Base-by-base conservation (phyloP, 2,888 invertebrate genomes). In the Tuta absoluta region DNA sequence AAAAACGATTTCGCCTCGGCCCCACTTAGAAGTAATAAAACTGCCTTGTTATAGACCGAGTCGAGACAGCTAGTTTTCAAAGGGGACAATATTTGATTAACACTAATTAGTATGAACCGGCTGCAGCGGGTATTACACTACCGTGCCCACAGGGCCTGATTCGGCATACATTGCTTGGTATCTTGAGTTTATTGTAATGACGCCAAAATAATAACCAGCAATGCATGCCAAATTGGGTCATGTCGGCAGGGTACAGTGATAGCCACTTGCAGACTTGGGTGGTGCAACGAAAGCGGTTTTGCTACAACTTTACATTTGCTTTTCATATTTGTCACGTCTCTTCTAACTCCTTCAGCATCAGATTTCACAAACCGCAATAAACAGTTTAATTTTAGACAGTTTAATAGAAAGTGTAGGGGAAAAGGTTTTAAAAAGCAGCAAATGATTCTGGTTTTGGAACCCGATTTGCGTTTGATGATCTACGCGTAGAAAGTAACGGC, bases 71-170 rank as follows among this genome's bases (percentile, higher is more conserved):
- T 77, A 80, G 84, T 82, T 80, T 79, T 69, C 75, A 79, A 81
- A 82, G 82, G 81, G 83, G 85, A 85, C 84, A 80, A 79, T 91
- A 86, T 91, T 91, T 91, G 87, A 87, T 91, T 91, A 91, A 87
- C 91, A 89, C 84, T 89, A 90, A 91, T 91, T 91, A 91, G 81
- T 79, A 67, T 73, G 75, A 85, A 89, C 89, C 86, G 87, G 90
- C 85, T 85, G 72, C 71, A n/a, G n/a, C n/a, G n/a, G n/a, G n/a
- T n/a, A n/a, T n/a, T n/a, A n/a, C n/a, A n/a, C n/a, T n/a, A n/a
- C n/a, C n/a, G n/a, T n/a, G n/a, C n/a, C n/a, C n/a, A n/a, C n/a
- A n/a, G n/a, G n/a, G n/a, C n/a, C n/a, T n/a, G n/a, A n/a, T n/a
- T n/a, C n/a, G n/a, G n/a, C n/a, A n/a, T n/a, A n/a, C n/a, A n/a